Conservation (phyloP, 2,113 vertebrate species). For the Tychaedon coryphoeus region DNA sequence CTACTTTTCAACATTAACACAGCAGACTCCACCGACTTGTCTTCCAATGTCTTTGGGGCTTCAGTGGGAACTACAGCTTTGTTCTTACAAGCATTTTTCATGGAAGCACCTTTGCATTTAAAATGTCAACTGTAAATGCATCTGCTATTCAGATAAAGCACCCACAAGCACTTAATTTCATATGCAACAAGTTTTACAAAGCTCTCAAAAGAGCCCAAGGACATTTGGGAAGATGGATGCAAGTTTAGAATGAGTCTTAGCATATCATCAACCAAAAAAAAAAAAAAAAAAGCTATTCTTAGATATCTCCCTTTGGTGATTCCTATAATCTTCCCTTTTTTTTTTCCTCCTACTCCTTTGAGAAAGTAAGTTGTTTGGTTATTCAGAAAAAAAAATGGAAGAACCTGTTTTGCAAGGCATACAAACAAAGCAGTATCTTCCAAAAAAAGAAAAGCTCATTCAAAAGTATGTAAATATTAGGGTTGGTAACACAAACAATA, state of each 20-base stretch:
- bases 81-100: neutral
- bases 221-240: neutral
- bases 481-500: constrained; percentile 55
- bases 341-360: constrained; percentile 9
- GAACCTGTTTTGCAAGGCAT: constrained; percentile 57
- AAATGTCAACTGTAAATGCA: neutral
- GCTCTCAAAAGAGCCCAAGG: constrained; percentile 31
- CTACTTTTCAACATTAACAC: neutral
- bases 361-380: constrained; percentile 36
- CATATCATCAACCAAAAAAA: constrained; percentile 36
- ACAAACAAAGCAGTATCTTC: constrained; percentile 36
- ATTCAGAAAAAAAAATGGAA: neutral
- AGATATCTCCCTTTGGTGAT: constrained; percentile 47
- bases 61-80: neutral
- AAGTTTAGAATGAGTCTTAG: constrained; percentile 11
- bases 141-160: constrained; percentile 21
- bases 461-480: constrained; percentile 60
- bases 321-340: neutral
- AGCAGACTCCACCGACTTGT: neutral
- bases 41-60: neutral
- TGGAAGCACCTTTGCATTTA: constrained; percentile 33
- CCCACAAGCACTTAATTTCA: neutral
- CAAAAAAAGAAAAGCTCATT: constrained; percentile 56
- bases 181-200: constrained; percentile 29
- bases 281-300: constrained; percentile 52